Evolutionary conservation across 2,888 invertebrate genomes (phyloP).

Genomic region (Prostheceraeus crozeri): DNA sequence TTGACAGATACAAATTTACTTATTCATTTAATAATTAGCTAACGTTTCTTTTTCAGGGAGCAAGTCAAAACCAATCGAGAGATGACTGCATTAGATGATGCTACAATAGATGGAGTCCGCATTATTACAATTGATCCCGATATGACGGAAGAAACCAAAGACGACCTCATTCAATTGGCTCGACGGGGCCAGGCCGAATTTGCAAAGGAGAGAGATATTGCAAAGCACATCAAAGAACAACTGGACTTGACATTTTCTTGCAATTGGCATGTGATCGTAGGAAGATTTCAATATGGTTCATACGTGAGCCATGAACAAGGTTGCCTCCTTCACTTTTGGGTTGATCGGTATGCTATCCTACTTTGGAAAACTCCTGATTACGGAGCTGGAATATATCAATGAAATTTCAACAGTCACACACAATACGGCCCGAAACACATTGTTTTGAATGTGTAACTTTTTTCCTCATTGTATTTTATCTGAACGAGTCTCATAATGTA

Average conservation of each 20-base stretch:
- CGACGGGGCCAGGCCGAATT: neutral
- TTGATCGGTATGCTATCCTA: slow-evolving; percentile 31
- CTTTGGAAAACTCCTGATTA: slow-evolving; percentile 36
- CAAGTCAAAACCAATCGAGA: too few relatives aligned
- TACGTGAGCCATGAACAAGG: slow-evolving; percentile 34
- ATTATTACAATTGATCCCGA: slow-evolving; percentile 12
- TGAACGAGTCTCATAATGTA: too few relatives aligned
- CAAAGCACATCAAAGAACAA: slow-evolving; percentile 6
- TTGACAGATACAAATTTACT: too few relatives aligned
- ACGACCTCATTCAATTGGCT: slow-evolving; percentile 17
- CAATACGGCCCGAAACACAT: too few relatives aligned
- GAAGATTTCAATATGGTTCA: slow-evolving; percentile 31
- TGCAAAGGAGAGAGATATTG: slow-evolving; percentile 23
- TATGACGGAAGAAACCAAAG: slow-evolving; percentile 14
- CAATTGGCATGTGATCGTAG: slow-evolving; percentile 33
- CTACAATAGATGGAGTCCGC: slow-evolving; percentile 18
- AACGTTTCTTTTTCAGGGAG: too few relatives aligned
- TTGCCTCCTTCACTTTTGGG: slow-evolving; percentile 33
- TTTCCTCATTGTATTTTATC: too few relatives aligned
- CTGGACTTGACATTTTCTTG: slow-evolving; percentile 13
- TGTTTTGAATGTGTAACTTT: too few relatives aligned
- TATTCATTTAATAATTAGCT: too few relatives aligned
- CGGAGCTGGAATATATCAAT: too few relatives aligned
- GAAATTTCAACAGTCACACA: too few relatives aligned
- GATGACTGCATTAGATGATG: too few relatives aligned